Base-by-base conservation (phyloP, 1,140 invertebrate genomes). In the Thaumetopoea pityocampa region DNA sequence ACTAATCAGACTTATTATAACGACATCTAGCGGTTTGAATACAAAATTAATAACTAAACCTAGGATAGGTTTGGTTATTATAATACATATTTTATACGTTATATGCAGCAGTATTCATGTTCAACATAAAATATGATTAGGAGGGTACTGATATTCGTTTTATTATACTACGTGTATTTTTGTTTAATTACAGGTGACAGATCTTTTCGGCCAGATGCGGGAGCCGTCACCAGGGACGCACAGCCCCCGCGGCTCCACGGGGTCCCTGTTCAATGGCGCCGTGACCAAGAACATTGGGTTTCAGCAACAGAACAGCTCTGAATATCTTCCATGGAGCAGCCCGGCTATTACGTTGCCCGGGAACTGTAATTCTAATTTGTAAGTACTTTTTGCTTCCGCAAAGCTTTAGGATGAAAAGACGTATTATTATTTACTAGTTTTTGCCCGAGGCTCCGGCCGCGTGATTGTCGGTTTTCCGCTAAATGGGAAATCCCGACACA, bases 151-250 rank as follows among this genome's bases (percentile, higher is more conserved):
- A 20, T 20, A 1, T 1, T 6, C n/a, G 19, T 20, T n/a, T 20
- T n/a, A 20, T n/a, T n/a, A 1, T 20, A 1, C 19, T 20, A 20
- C 19, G 1, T 5, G 19, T n/a, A n/a, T n/a, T n/a, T n/a, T 34
- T 12, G 14, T 1, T n/a, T 28, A 12, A n/a, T 85, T 83, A 9
- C 77, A 92, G 91, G 90, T 91, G 37, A 86, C 89, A 51, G 90
- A 91, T 37, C 68, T 91, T 15, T 91, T 91, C 58, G 86, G 76
- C 46, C 89, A 90, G 59, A 92, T 92, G 91, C 90, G 90, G 65
- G 91, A 92, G 56, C 89, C 91, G 26, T 86, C 88, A 2, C 85
- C 86, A 2, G 61, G 52, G 53, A 51, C 55, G 1, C 26, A 56
- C 5, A 71, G 50, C 47, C 66, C 65, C 53, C 59, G 54, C 34